Percentiles rank a stretch among this genome's conserved stretches.
Conservation (phyloP, 2,113 vertebrate genomes). For the Hiodon alosoides region DNA sequence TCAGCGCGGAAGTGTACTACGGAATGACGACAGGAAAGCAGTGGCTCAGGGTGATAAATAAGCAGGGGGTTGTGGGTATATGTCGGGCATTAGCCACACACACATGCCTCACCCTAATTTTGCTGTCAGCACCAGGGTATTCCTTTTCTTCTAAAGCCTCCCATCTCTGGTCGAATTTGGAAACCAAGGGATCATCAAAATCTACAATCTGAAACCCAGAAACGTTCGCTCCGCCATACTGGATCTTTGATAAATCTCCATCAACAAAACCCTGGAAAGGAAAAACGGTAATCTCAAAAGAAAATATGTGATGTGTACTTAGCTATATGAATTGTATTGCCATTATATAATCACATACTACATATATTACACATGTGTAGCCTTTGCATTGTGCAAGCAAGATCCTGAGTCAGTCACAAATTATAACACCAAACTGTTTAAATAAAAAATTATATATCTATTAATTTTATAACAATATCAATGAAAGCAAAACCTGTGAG, state of each 20-base stretch:
- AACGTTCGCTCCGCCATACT: conserved; percentile 96
- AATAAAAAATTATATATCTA: neutral
- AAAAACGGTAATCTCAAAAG: neutral
- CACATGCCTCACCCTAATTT: conserved; percentile 78
- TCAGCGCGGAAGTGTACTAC: conserved; percentile 94
- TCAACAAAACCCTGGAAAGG: conserved; percentile 86
- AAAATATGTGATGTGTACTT: neutral
- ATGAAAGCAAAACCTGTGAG: no score
- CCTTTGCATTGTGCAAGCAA: no score
- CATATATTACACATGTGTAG: neutral
- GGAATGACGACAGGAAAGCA: conserved; percentile 30
- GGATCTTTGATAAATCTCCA: conserved; percentile 94
- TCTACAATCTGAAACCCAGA: conserved; percentile 99
- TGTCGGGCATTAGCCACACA: no score
- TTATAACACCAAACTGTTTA: neutral
- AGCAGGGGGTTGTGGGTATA: no score
- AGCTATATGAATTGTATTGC: neutral
- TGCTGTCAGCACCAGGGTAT: conserved; percentile 92
- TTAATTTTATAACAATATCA: no score
- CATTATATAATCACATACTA: neutral
- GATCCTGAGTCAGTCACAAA: neutral
- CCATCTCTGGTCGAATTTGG: conserved; percentile 97
- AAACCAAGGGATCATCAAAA: conserved; percentile 90
- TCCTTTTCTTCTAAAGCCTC: conserved; percentile 95
- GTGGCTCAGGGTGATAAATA: neutral